A percentile compares a stretch with the other conserved stretches of the same genome.
phyloP scores from a whole-genome alignment of 2,113 vertebrate genomes.

The Dasyurus viverrinus region DNA sequence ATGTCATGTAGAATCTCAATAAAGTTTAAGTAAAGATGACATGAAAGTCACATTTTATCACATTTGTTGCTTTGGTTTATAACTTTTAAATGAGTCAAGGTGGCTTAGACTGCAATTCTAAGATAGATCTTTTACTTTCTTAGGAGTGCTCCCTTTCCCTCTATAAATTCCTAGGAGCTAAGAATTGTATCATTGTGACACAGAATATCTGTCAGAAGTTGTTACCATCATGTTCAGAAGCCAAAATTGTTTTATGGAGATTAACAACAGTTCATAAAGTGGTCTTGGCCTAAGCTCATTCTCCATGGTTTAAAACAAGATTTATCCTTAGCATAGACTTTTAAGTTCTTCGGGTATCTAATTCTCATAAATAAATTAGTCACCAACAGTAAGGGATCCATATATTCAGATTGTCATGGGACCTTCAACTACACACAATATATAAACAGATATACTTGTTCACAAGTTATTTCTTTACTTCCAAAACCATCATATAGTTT shows the following conservation, averaged over 20 bases:
- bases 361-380: background rate
- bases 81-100: background rate
- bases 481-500: background rate
- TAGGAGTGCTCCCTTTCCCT: background rate
- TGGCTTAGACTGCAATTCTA: background rate
- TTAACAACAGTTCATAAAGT: background rate
- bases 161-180: background rate
- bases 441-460: background rate
- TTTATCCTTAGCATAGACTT: background rate
- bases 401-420: background rate
- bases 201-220: background rate
- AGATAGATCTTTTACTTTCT: background rate
- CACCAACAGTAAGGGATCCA: background rate
- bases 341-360: background rate
- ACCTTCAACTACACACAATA: background rate
- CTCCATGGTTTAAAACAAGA: background rate
- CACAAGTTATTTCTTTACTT: background rate
- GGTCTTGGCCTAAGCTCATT: background rate
- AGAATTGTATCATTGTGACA: background rate
- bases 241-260: background rate
- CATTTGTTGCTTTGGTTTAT: background rate
- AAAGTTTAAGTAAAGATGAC: background rate
- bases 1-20: background rate
- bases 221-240: background rate
- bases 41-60: background rate